Base-by-base conservation (phyloP, 2,113 vertebrate genomes). In the Rostratula benghalensis region DNA sequence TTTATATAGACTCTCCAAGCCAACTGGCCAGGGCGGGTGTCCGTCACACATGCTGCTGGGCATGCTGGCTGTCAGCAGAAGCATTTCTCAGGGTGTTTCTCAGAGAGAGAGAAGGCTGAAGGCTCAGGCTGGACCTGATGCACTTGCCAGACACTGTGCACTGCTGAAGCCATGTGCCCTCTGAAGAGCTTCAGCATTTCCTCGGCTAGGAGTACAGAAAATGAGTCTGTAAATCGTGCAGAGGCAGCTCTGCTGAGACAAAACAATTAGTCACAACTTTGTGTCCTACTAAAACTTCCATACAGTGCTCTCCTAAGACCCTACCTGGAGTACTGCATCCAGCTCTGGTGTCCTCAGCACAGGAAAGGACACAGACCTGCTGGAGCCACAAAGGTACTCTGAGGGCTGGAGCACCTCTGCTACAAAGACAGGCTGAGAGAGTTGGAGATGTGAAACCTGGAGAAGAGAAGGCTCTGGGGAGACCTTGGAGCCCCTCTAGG, bases 141-240 rank as follows among this genome's bases (percentile, higher is more conserved):
- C 14, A 1, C 28, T 63, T 2, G 0, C 15, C 51, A 39, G 43
- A 17, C 18, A 37, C 3, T 2, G 7, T 10, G 28, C 17, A 6
- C 9, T 0, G 10, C 37, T 10, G 21, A n/a, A 57, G 75, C 28
- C 0, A 20, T 0, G 10, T 21, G 39, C 13, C 10, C 15, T 37
- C 75, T 28, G 24, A 10, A 24, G 31, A 45, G 28, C 14, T 33
- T 41, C 57, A 83, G 64, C 60, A 68, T 14, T 31, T 65, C 33
- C 61, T 64, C 1, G 1, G 14, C 28, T 24, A 22, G 48, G 4
- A 46, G 13, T 2, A 21, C n/a, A 51, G 22, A 3, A 6, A 23
- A 6, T 9, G 8, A 4, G 8, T 57, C 31, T 39, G 12, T 17
- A 28, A 48, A 22, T 3, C 10, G 21, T 46, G 41, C 10, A 16